phyloP scores from a whole-genome alignment of 1,140 invertebrate genomes.

The Trissolcus basalis region DNA sequence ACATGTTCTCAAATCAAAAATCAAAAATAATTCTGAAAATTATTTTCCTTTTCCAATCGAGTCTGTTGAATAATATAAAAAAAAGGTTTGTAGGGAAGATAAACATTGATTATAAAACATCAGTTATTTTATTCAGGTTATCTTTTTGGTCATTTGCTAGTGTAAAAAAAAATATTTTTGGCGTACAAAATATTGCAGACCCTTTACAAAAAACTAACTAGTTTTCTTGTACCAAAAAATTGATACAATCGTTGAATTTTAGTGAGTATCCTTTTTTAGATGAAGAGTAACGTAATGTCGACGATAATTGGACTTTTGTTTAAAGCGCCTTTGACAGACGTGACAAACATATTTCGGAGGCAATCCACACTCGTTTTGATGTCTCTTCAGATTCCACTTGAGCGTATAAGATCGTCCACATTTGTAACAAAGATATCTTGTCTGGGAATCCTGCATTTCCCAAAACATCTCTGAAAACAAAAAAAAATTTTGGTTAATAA shows the following conservation, averaged over 20 bases:
- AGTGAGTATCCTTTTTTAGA: constrained; percentile 3
- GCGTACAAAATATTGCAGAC: too few relatives aligned
- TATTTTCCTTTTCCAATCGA: too few relatives aligned
- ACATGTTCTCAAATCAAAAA: too few relatives aligned
- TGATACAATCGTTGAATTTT: not conserved
- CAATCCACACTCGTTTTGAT: constrained; percentile 64
- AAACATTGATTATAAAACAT: too few relatives aligned
- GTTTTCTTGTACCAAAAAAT: not conserved
- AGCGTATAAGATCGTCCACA: constrained; percentile 55
- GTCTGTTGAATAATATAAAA: too few relatives aligned
- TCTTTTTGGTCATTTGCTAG: too few relatives aligned
- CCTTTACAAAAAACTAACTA: too few relatives aligned
- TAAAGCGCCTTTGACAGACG: constrained; percentile 11
- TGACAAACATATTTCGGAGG: constrained; percentile 13
- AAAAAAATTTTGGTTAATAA: not conserved
- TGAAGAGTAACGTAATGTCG: constrained; percentile 20
- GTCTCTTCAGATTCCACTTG: constrained; percentile 66
- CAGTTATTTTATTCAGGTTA: too few relatives aligned
- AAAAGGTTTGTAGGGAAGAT: too few relatives aligned
- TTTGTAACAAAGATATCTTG: constrained; percentile 51
- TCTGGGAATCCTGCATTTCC: constrained; percentile 10
- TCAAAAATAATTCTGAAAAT: too few relatives aligned
- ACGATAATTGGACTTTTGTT: constrained; percentile 19
- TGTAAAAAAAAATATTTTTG: too few relatives aligned
- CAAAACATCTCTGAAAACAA: constrained; percentile 15